These are phyloP conservation scores for Salvelinus fontinalis DNA, from an alignment of 2,113 vertebrate genomes.

Conservation along the genomic window DNA sequence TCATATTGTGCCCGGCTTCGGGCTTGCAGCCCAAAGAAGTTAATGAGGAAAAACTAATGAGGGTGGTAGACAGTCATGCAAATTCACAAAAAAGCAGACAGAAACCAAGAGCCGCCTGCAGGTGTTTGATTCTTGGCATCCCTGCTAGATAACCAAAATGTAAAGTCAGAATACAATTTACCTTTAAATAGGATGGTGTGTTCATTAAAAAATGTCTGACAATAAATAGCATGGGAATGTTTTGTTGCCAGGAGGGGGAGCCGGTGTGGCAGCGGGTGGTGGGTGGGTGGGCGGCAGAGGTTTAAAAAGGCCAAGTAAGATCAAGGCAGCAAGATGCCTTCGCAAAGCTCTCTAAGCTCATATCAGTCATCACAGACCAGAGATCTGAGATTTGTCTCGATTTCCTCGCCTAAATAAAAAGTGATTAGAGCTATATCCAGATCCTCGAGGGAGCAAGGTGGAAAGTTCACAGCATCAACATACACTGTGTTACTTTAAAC, in stretches of 20 bases:
- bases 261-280: too few relatives aligned
- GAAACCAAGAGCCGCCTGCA: slow-evolving; percentile 22
- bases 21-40: too few relatives aligned
- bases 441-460: neutral
- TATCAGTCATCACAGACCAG: slow-evolving; percentile 30
- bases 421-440: neutral
- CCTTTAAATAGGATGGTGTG: slow-evolving; percentile 26
- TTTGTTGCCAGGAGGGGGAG: slow-evolving; percentile 8
- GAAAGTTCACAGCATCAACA: neutral
- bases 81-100: slow-evolving; percentile 31
- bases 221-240: slow-evolving; percentile 25
- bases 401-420: slow-evolving; percentile 15
- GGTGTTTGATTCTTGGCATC: slow-evolving; percentile 36
- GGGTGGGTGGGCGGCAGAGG: neutral
- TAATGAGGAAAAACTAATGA: slow-evolving; percentile 45
- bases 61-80: slow-evolving; percentile 30
- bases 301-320: slow-evolving; percentile 23
- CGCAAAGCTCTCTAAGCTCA: slow-evolving; percentile 32
- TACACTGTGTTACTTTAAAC: neutral
- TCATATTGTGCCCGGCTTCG: too few relatives aligned
- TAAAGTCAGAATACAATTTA: slow-evolving; percentile 42
- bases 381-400: slow-evolving; percentile 35
- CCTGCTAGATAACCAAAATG: slow-evolving; percentile 14
- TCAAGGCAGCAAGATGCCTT: slow-evolving; percentile 14
- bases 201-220: slow-evolving; percentile 58